Evolutionary conservation across 2,113 vertebrate species (phyloP), one percentile per base, ranked within the genome.

Genomic region (Microtus richardsoni): DNA sequence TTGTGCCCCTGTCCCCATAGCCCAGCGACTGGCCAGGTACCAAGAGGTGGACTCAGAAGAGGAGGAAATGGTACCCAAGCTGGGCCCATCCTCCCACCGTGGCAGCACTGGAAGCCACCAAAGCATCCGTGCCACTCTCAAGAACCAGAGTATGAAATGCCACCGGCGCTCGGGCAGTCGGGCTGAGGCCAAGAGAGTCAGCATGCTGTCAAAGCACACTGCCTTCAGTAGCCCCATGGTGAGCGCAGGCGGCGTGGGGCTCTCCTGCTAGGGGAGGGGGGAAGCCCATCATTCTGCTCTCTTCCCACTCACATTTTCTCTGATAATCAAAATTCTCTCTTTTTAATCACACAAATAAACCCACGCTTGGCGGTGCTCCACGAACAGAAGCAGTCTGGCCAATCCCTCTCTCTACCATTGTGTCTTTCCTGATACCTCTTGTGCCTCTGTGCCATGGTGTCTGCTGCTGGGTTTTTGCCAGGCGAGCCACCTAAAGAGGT

Each of bases 221-320:
- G 99, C 99, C 3, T 99, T 99, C 98, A 99, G 99, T 97, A 99
- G 99, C 96, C 99, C 99, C n/a, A 99, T 99, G 99, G 99, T 99
- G 95, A 98, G 99, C 89, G 0, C 10, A 8, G 77, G 21, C 19
- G 1, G n/a, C 16, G 7, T 21, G 39, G 9, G 24, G 11, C 33
- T 36, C 58, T 66, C 3, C 13, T 30, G 9, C n/a, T 4, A 49
- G 11, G 22, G 5, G 66, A 11, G 49, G 11, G 14, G 36, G 26
- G 12, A 4, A 0, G 36, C 12, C 12, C 52, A 8, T 4, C 44
- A 19, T 49, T 4, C 16, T 30, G 5, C 30, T 13, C 13, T 60
- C 14, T 39, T 26, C 7, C 44, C 12, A 0, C 19, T 71, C 3
- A 1, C 26, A 0, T 21, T 5, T 17, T 8, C 52, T 24, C 44